Evolutionary conservation across 2,888 invertebrate species (phyloP).

Genomic region (Hymenopus coronatus): DNA sequence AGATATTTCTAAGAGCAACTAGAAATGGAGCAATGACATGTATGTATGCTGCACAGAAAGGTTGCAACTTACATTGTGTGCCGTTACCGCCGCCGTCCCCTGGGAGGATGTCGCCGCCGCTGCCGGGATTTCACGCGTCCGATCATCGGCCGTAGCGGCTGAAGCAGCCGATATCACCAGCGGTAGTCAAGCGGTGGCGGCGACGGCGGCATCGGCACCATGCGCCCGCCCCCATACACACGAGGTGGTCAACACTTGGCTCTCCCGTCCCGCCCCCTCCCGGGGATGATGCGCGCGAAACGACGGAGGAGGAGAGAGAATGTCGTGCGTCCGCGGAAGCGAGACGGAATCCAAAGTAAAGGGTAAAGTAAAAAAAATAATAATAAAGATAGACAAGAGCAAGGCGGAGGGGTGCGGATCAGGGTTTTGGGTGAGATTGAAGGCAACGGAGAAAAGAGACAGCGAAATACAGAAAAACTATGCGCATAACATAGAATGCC

Average conservation of each 20-base stretch:
- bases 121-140: not conserved
- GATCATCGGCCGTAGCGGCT: not conserved
- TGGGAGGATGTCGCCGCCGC: not conserved
- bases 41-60: not conserved
- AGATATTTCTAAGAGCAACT: no score
- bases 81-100: not conserved
- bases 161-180: not conserved
- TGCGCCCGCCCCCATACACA: not conserved
- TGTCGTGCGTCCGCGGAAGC: not conserved
- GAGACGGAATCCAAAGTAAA: not conserved
- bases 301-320: not conserved
- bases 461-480: slow-evolving; percentile 16
- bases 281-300: not conserved
- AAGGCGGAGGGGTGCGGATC: not conserved
- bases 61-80: not conserved
- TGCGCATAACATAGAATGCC: slow-evolving; percentile 27
- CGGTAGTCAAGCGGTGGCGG: not conserved
- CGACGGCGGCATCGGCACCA: not conserved
- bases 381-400: not conserved
- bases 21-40: no score
- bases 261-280: not conserved
- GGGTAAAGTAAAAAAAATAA: not conserved
- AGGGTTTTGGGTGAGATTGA: not conserved
- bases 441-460: not conserved
- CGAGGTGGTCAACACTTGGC: slow-evolving; percentile 15